These are phyloP conservation scores for Paramuricea clavata DNA, from an alignment of 92 coral and sea anemone genomes.

Conservation along the genomic window DNA sequence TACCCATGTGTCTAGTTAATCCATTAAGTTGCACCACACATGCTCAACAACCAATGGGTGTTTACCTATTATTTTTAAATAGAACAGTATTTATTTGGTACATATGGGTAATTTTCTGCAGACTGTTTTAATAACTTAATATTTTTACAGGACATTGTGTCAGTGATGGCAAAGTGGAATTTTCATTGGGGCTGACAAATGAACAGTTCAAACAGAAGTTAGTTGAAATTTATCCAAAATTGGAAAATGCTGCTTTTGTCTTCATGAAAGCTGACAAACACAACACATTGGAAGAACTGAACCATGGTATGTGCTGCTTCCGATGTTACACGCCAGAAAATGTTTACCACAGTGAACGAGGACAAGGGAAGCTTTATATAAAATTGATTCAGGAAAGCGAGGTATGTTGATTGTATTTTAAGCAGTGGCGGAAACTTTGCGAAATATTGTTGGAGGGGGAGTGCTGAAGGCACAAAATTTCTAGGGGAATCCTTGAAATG, in stretches of 20 bases:
- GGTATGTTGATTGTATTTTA: too few species aligned
- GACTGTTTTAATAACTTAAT: too few species aligned
- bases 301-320: not conserved
- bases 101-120: not conserved
- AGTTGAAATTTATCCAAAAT: not conserved
- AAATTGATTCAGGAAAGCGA: not conserved
- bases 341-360: slow-evolving; percentile 2
- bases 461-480: too few species aligned
- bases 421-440: too few species aligned
- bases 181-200: not conserved
- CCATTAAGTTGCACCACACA: too few species aligned
- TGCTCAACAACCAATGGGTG: too few species aligned
- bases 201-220: not conserved
- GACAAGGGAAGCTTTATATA: not conserved
- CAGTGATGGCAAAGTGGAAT: not conserved
- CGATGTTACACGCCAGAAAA: slow-evolving; percentile 4
- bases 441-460: too few species aligned
- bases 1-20: too few species aligned
- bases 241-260: not conserved
- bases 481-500: too few species aligned
- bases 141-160: not conserved
- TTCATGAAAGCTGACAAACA: not conserved
- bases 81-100: too few species aligned
- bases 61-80: too few species aligned
- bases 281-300: not conserved